Conservation (phyloP, 2,113 vertebrate species). For the Calidris pygmaea region DNA sequence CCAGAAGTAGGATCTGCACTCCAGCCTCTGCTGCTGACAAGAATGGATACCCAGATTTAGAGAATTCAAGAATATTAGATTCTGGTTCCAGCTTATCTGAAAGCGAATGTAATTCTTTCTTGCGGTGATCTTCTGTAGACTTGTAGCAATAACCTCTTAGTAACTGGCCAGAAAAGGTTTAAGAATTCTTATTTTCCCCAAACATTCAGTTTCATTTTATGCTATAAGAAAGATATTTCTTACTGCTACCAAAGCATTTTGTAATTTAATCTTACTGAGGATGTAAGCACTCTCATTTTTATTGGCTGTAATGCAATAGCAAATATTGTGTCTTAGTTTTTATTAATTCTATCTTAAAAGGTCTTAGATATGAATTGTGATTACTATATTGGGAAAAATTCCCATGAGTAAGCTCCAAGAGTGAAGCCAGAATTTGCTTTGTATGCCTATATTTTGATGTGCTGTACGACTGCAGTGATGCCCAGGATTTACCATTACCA, state of each 20-base stretch:
- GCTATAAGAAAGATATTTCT: background rate
- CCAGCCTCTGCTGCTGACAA: background rate
- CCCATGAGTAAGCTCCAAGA: background rate
- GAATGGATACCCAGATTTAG: background rate
- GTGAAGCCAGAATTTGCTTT: background rate
- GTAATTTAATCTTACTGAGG: background rate
- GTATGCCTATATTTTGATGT: background rate
- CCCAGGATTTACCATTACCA: background rate
- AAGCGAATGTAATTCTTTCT: background rate
- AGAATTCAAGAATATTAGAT: background rate
- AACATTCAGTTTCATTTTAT: background rate
- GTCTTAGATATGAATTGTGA: background rate
- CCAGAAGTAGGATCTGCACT: background rate
- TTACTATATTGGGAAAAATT: background rate
- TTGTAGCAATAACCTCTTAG: background rate
- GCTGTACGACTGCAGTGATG: background rate
- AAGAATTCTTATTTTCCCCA: background rate
- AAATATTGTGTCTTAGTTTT: background rate
- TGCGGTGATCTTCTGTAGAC: background rate
- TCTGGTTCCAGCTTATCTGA: background rate
- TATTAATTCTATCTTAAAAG: background rate
- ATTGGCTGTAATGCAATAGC: background rate
- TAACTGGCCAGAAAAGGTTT: background rate
- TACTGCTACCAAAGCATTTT: background rate
- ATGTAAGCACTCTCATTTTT: background rate